Base-by-base conservation (phyloP, 2,888 invertebrate genomes). In the Andrena camellia region DNA sequence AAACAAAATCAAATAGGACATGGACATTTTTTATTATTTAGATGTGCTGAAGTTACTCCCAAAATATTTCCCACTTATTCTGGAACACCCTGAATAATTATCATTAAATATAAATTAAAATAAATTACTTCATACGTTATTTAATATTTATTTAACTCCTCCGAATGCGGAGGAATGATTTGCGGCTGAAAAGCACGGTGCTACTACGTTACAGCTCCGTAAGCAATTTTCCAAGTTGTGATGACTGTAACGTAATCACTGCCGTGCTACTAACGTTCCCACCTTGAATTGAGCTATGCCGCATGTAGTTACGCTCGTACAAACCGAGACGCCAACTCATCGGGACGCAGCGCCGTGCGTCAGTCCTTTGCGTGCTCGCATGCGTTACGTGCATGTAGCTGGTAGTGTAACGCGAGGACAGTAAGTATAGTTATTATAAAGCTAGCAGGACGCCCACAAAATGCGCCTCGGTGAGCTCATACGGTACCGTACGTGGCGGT, bases 391-490 rank as follows among this genome's bases (percentile, higher is more conserved):
- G 89, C 85, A 77, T 83, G 69, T 80, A 78, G 80, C 70, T 62
- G 64, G 59, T 72, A 83, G 84, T 76, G 79, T 85, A 88, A 88
- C 87, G 86, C 84, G 83, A 80, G 90, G 88, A 90, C 90, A 92
- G 90, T 90, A 88, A 91, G 89, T 91, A 86, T 91, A 90, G 91
- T 92, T 91, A 91, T 90, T 88, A 91, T 88, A 89, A 91, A 90
- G 83, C 86, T 81, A 81, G 85, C 78, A 71, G 78, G 78, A 85
- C 86, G 83, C 74, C 85, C 84, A 67, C 88, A 81, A 85, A 90
- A 86, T 86, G 86, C 81, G 66, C 68, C 86, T 86, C 50, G 72
- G 76, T 76, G 59, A 69, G 50, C 82, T 62, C 52, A 69, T 54
- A 74, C 59, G 66, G 48, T 54, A 35, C 10, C 48, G 29, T 63